Evolutionary conservation across 1,140 invertebrate genomes (phyloP).

Genomic region (Meloidogyne floridensis): DNA sequence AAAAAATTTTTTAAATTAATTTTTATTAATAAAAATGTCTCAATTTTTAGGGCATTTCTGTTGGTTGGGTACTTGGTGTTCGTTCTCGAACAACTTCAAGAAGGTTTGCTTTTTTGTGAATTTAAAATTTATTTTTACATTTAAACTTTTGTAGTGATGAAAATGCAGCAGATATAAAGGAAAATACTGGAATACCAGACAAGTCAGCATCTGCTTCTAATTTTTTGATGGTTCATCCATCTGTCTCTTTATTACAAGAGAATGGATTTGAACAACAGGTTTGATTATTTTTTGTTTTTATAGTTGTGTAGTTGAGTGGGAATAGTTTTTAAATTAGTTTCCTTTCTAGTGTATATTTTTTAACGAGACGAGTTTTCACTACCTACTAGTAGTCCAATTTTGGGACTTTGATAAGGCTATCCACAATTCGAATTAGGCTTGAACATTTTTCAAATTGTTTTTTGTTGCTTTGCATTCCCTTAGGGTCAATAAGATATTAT

Average conservation of each 20-base stretch:
- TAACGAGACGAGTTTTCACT: too few relatives aligned
- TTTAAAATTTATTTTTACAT: neutral
- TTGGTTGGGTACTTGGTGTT: constrained; percentile 93
- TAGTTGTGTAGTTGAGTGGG: constrained; percentile 15
- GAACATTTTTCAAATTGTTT: too few relatives aligned
- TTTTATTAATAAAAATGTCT: too few relatives aligned
- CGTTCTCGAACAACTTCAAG: constrained; percentile 76
- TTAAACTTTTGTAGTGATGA: constrained; percentile 40
- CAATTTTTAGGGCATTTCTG: constrained; percentile 77
- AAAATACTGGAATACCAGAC: neutral
- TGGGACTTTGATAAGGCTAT: too few relatives aligned
- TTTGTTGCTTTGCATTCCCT: too few relatives aligned
- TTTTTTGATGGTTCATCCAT: constrained; percentile 65
- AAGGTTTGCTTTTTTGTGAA: constrained; percentile 15
- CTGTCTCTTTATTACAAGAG: constrained; percentile 79
- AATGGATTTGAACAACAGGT: constrained; percentile 96
- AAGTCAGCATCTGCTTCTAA: neutral
- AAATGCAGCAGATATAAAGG: constrained; percentile 61
- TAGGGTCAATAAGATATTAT: too few relatives aligned
- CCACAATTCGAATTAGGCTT: too few relatives aligned
- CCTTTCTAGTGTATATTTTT: too few relatives aligned
- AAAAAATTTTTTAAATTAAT: too few relatives aligned
- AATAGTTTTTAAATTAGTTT: too few relatives aligned
- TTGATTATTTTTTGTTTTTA: constrained; percentile 6
- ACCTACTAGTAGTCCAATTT: too few relatives aligned